Evolutionary conservation across 2,888 invertebrate species (phyloP), one percentile per base, ranked within the genome.

Genomic region (Caenorhabditis parvicauda): DNA sequence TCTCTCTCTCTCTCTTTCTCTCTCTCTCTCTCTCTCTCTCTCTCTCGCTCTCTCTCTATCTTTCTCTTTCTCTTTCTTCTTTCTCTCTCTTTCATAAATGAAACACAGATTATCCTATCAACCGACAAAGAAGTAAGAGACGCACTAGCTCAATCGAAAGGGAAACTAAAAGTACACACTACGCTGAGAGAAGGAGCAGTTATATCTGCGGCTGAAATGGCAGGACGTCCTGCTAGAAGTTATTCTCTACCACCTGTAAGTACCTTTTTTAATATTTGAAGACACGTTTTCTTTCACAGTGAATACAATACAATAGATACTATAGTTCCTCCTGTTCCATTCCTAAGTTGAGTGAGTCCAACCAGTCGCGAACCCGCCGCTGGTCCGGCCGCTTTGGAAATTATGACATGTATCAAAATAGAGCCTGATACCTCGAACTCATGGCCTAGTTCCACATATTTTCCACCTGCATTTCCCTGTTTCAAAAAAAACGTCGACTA

Each of bases 141-240:
- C 17, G 77, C 77, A 5, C 50, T 77, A 22, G 54, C 65, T 44
- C 63, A 64, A 25, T 59, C 67, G 32, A 69, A 74, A 38, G 64
- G 64, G 54, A 77, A 77, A 43, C 66, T 77, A 45, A 77, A 79
- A 57, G 29, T 72, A 28, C 72, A 72, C 54, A 72, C 72, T 9
- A 66, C 64, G 19, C 44, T 70, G n/a, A 57, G 61, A 24, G 69
- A 72, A 22, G 65, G 67, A 28, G 59, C 61, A 52, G 72, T 72
- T 14, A 69, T 77, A 24, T 70, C 77, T 2, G 77, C 77, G 7
- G 74, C 77, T 41, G 77, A 77, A 54, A 66, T 76, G 55, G 71
- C 65, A 24, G 66, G 66, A 43, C 38, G 70, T 46, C 67, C 74
- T 1, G 58, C 69, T 28, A 65, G 77, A 25, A 73, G 73, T 22